Evolutionary conservation across 1,140 invertebrate species (phyloP).

Genomic region (Phocides pigmalion): DNA sequence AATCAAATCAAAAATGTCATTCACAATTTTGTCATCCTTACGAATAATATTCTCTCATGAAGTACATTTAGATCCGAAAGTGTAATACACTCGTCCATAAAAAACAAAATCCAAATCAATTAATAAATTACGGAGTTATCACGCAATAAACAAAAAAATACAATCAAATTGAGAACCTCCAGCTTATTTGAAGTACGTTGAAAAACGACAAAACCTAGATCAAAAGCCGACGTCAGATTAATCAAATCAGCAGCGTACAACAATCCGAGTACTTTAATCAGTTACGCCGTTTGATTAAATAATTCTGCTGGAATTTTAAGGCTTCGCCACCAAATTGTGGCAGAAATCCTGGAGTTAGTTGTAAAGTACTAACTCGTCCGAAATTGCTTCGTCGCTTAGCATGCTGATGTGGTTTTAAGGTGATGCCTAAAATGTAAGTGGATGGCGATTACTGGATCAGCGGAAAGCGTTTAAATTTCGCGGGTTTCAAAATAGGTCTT

Average conservation of each 20-base stretch:
- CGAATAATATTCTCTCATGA: too few species aligned
- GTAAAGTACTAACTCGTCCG: constrained; percentile 40
- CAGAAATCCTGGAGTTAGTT: constrained; percentile 33
- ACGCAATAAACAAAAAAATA: too few species aligned
- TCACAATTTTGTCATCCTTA: too few species aligned
- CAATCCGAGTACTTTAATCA: constrained; percentile 22
- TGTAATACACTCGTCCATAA: too few species aligned
- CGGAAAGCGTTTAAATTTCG: too few species aligned
- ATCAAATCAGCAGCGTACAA: constrained; percentile 17
- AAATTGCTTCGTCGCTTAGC: constrained; percentile 45
- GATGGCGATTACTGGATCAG: background rate
- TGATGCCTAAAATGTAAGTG: constrained; percentile 8
- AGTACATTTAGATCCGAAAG: too few species aligned
- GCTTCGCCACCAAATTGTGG: constrained; percentile 30
- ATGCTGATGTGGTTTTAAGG: constrained; percentile 39
- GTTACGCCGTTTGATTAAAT: constrained; percentile 28
- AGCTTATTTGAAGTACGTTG: too few species aligned
- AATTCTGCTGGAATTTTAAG: constrained; percentile 26
- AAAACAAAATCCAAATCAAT: too few species aligned
- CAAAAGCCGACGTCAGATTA: background rate
- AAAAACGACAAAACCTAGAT: background rate
- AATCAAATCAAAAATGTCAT: too few species aligned
- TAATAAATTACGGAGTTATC: too few species aligned
- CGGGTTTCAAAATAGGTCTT: too few species aligned
- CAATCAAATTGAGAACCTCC: background rate